phyloP scores from a whole-genome alignment of 1,140 invertebrate genomes.

The Yoshiicerus persimilis region DNA sequence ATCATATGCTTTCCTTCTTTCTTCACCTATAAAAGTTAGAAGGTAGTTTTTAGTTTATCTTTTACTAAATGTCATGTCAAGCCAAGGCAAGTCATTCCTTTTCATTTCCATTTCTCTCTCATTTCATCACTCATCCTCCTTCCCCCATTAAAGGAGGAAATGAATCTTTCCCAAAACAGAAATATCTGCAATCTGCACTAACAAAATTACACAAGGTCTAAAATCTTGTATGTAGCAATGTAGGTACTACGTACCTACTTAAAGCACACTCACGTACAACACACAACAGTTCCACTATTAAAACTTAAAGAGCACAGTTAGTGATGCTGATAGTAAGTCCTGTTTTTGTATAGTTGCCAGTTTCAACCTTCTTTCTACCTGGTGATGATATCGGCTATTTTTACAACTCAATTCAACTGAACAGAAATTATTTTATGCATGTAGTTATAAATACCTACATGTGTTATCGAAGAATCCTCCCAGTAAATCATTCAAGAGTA shows the following conservation, averaged over 20 bases:
- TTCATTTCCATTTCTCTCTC: background rate
- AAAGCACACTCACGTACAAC: background rate
- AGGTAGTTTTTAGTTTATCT: background rate
- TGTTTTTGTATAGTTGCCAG: background rate
- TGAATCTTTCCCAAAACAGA: background rate
- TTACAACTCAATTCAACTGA: background rate
- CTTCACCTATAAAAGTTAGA: background rate
- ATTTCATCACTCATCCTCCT: background rate
- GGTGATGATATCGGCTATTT: background rate
- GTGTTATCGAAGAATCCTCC: background rate
- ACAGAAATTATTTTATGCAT: background rate
- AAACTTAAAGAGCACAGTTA: background rate
- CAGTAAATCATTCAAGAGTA: background rate
- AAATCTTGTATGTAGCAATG: background rate
- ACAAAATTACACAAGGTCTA: background rate
- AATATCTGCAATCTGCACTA: background rate
- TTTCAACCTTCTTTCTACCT: background rate
- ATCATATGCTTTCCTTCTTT: background rate
- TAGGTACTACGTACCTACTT: background rate
- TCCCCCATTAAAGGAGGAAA: background rate
- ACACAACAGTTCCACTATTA: background rate
- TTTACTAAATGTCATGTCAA: background rate
- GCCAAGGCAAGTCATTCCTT: background rate
- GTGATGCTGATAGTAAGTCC: background rate
- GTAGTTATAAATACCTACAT: background rate